Conservation (phyloP, 2,797 vertebrate species). For the Parauchenoglanis punctatus region DNA sequence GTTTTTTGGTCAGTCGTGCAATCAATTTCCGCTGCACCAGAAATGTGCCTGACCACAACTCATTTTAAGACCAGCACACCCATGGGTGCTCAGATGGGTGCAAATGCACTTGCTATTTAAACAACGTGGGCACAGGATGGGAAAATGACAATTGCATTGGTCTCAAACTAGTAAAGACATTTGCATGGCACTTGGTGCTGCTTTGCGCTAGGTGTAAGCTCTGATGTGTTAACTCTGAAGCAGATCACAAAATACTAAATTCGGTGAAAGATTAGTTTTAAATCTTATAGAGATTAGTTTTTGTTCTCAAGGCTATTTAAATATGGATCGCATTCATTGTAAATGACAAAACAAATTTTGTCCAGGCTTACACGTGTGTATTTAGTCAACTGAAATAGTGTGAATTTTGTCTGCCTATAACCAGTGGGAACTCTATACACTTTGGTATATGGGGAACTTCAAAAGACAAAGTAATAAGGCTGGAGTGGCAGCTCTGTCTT, state of each 20-base stretch:
- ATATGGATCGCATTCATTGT: neutral
- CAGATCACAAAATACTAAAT: neutral
- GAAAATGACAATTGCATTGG: too few relatives aligned
- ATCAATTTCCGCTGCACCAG: too few relatives aligned
- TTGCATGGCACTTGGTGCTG: too few relatives aligned
- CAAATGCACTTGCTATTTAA: too few relatives aligned
- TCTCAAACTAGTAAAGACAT: too few relatives aligned
- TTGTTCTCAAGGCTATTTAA: neutral
- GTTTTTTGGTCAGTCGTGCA: too few relatives aligned
- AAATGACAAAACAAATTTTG: neutral
- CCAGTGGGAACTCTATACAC: neutral
- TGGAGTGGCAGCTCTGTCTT: constrained; percentile 26
- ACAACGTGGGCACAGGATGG: too few relatives aligned
- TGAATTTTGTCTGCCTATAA: neutral
- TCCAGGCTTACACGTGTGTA: neutral
- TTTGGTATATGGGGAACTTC: constrained; percentile 24
- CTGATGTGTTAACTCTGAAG: neutral
- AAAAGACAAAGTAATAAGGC: constrained; percentile 29
- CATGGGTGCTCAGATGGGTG: too few relatives aligned
- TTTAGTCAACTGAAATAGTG: neutral
- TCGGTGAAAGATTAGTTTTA: neutral
- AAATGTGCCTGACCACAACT: too few relatives aligned
- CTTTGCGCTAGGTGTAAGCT: too few relatives aligned
- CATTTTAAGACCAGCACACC: too few relatives aligned
- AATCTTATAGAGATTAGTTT: neutral